Evolutionary conservation across 1,140 invertebrate species (phyloP).

Genomic region (fruit fly (Drosophila melanogaster)): Release_6_plus_ISO1_MT NT_037436.4:13864001-13864500

Average conservation of each 20-base stretch:
- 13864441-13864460: not conserved
- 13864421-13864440: not conserved
- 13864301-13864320: not conserved
- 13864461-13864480: not conserved
- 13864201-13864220: slow-evolving; percentile 11
- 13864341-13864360: no score
- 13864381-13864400: no score
- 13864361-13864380: no score
- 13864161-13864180: not conserved
- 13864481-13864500: slow-evolving; percentile 17
- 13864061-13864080: slow-evolving; percentile 1
- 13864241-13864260: slow-evolving; percentile 21
- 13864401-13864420: no score
- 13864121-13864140: not conserved
- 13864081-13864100: slow-evolving; percentile 1
- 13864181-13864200: slow-evolving; percentile 3
- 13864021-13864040: slow-evolving; percentile 1
- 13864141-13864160: slow-evolving; percentile 3
- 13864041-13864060: slow-evolving; percentile 3
- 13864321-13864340: slow-evolving; percentile 1
- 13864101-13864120: slow-evolving; percentile 4
- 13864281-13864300: slow-evolving; percentile 13
- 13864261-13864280: slow-evolving; percentile 43
- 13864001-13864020: no score
- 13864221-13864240: slow-evolving; percentile 6